Conservation (phyloP, 1,140 invertebrate species). For the Kradibia gibbosae region DNA sequence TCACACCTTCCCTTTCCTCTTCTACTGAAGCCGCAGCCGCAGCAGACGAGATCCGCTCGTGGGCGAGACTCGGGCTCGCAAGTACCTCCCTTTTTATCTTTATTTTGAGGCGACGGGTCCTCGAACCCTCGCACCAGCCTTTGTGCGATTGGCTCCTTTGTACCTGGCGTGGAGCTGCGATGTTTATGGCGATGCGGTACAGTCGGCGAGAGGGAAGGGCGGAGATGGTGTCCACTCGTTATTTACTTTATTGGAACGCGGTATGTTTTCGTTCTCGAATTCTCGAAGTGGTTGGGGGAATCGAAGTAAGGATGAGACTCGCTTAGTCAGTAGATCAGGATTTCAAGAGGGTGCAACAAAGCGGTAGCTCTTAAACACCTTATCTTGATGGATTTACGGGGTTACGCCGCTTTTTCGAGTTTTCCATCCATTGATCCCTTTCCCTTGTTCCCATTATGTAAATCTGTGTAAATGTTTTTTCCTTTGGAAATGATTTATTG, state of each 20-base stretch:
- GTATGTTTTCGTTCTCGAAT: not conserved
- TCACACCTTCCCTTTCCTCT: constrained; percentile 22
- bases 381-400: constrained; percentile 20
- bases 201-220: not conserved
- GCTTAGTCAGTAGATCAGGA: not conserved
- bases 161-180: not conserved
- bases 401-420: constrained; percentile 10
- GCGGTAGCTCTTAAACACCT: not conserved
- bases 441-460: not conserved
- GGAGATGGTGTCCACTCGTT: not conserved
- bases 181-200: not conserved
- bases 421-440: not conserved
- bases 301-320: not conserved
- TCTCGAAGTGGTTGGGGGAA: constrained; percentile 4
- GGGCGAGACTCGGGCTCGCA: not conserved
- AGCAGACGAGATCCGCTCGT: not conserved
- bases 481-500: not conserved
- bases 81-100: not conserved
- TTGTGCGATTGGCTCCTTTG: constrained; percentile 34
- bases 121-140: not conserved
- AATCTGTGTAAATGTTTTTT: too few relatives aligned
- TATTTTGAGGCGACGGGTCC: not conserved
- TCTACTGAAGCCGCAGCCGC: not conserved
- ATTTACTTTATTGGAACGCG: not conserved
- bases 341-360: constrained; percentile 13